Evolutionary conservation across 2,888 invertebrate genomes (phyloP).

Genomic region (Acronicta alni): DNA sequence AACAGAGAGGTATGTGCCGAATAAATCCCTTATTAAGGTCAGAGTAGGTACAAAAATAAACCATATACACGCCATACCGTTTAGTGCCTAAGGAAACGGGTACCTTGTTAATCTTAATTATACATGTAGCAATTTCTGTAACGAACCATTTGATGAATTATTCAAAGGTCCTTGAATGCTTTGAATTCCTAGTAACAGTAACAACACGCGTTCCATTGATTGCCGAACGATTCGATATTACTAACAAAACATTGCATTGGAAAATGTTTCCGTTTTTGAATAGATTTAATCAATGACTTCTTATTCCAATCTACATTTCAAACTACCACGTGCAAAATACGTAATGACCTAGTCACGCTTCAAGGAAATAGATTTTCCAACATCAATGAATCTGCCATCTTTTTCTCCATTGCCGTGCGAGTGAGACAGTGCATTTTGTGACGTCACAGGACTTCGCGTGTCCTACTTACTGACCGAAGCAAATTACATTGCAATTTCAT

Average conservation of each 20-base stretch:
- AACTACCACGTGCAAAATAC: constrained; percentile 2
- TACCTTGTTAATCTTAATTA: not conserved
- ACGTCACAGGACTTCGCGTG: constrained; percentile 70
- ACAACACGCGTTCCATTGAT: constrained; percentile 18
- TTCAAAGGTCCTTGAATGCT: constrained; percentile 32
- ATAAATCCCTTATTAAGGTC: too few relatives aligned
- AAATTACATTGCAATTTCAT: constrained; percentile 57
- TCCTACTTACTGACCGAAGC: constrained; percentile 58
- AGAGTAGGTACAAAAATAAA: constrained; percentile 6
- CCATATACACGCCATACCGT: not conserved
- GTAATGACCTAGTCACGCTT: constrained; percentile 7
- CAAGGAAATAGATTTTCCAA: constrained; percentile 30
- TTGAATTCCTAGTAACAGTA: constrained; percentile 36
- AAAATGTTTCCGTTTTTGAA: constrained; percentile 11
- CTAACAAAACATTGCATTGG: constrained; percentile 17
- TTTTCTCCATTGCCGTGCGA: constrained; percentile 54
- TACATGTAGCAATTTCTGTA: constrained; percentile 25
- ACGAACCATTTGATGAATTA: constrained; percentile 29
- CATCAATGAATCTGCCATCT: constrained; percentile 70
- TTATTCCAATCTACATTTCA: not conserved
- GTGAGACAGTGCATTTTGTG: constrained; percentile 63
- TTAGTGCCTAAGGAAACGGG: not conserved
- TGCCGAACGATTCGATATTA: constrained; percentile 10
- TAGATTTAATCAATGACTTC: not conserved
- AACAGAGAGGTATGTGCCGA: too few relatives aligned